Evolutionary conservation across 2,888 invertebrate genomes (phyloP), one percentile per base, ranked within the genome.

Genomic region (Philopedon plagiatum): DNA sequence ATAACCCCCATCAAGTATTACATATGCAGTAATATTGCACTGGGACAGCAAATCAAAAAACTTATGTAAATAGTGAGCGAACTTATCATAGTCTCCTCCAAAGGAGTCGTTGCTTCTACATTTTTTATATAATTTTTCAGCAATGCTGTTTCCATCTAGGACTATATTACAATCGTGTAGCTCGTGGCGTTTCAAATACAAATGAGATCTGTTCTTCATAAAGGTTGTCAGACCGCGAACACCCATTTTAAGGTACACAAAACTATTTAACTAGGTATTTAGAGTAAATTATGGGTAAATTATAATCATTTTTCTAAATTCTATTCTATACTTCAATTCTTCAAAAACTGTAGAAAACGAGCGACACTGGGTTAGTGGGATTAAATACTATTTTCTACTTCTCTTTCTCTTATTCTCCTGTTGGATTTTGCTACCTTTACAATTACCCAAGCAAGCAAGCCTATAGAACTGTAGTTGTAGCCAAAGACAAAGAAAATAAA

Each of bases 31-130:
- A 7, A 97, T 86, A 61, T 92, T 90, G 80, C 95, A 95, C 80
- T 90, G 90, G 8, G 87, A 85, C 8, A 96, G 83, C 9, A 90
- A 86, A 54, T 90, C 87, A 77, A 96, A 94, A 81, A 95, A 95
- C 57, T 89, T 86, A 39, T 87, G 85, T 0, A 93, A 87, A 13
- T 87, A 86, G 7, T 89, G 84, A n/a, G 90, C 91, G 83, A 90
- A 94, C 75, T 90, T 90, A 79, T 95, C 94, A 81, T 95, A 95
- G 83, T 96, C 95, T 0, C 96, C 96, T 1, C 95, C 95, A 82
- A 95, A 96, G 2, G 92, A 91, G 54, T 92, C 91, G 78, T 89
- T 89, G 72, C 89, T 89, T 61, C 75, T 72, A 62, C 91, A 87
- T 23, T 89, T 86, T 76, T 87, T 87, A 80, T 93, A 95, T 1